Evolutionary conservation across 2,797 vertebrate species (phyloP), one percentile per base, ranked within the genome.

Genomic region (Cottoperca gobio): DNA sequence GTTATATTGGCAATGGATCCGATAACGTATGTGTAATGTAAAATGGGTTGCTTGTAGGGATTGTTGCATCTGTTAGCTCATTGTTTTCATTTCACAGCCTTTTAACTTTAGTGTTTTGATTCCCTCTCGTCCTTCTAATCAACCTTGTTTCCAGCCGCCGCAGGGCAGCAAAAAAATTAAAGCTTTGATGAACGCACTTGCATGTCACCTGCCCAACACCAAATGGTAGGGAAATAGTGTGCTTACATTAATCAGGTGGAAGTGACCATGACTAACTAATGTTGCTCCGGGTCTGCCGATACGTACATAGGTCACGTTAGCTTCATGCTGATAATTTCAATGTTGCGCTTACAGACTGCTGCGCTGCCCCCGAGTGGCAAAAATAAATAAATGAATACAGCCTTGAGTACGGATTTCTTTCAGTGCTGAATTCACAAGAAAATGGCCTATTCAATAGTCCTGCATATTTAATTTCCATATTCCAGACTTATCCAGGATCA

Each of bases 381-480:
- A 19, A 58, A 45, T 14, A 61, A 40, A n/a, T 10, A 2, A 60
- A 9, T 59, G 0, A 57, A 40, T 50, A 49, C 54, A 52, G 19
- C 16, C 33, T 58, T 24, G 13, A 66, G 8, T 24, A 23, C 1
- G 3, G 46, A 37, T 55, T 2, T 57, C 14, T 52, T 61, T 71
- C 14, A 28, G 8, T 13, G 45, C 21, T 23, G 13, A 67, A 55
- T 53, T 78, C n/a, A 33, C 21, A 31, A 61, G 21, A 39, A 57
- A 70, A 21, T 33, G 5, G 10, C 16, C 5, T 43, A 3, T 28
- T 58, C 26, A 53, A 9, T 31, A 49, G 14, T 66, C 23, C 23
- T 17, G 14, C 43, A 13, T 10, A 66, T 70, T 54, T 74, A 21
- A 23, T 83, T 78, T 78, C 50, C 59, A 53, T 70, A 46, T 61